phyloP scores from a whole-genome alignment of 2,113 vertebrate genomes.

The Talpa occidentalis region DNA sequence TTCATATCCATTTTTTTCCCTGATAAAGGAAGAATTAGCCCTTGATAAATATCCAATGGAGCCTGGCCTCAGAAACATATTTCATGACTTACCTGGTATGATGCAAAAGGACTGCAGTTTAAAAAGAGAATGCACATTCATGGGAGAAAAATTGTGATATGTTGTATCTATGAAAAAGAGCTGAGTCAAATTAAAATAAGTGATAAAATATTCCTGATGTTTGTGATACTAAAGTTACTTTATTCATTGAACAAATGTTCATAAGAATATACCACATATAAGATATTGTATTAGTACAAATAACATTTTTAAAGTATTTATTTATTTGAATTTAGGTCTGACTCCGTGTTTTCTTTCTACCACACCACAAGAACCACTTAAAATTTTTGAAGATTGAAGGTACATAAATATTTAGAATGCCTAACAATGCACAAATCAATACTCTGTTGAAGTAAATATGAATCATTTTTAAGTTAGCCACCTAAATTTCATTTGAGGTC shows the following conservation, averaged over 20 bases:
- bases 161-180: background rate
- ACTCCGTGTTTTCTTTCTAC: conserved; percentile 31
- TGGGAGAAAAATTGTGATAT: background rate
- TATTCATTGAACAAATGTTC: conserved; percentile 34
- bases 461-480: conserved; percentile 49
- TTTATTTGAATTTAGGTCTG: conserved; percentile 3
- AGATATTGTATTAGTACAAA: conserved; percentile 1
- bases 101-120: background rate
- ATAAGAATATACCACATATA: background rate
- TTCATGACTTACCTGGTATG: background rate
- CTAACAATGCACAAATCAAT: conserved; percentile 52
- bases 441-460: conserved; percentile 48
- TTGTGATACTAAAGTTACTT: background rate
- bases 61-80: background rate
- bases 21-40: background rate
- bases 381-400: conserved; percentile 40
- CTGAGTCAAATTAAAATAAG: background rate
- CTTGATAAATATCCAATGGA: background rate
- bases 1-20: background rate
- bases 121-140: background rate
- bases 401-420: conserved; percentile 22
- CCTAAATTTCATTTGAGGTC: conserved; percentile 60
- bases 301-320: conserved; percentile 1
- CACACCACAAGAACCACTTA: background rate
- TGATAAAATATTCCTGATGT: background rate